phyloP scores from a whole-genome alignment of 35 echinoderm and acorn worm genomes.

The Apostichopus japonicus region DNA sequence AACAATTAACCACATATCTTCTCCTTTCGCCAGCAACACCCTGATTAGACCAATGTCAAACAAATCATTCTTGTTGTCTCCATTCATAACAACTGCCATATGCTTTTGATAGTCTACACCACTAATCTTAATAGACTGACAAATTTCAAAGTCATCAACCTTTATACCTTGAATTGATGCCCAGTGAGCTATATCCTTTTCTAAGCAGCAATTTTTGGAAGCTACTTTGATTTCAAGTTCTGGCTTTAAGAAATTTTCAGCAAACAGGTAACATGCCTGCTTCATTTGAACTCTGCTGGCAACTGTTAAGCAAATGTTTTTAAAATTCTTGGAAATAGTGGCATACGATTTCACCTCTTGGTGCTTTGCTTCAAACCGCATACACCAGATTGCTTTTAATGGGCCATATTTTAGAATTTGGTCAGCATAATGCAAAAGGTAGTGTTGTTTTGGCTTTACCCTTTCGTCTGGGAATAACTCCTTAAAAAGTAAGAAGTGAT shows the following conservation, averaged over 20 bases:
- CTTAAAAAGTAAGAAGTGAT: constrained; percentile 26
- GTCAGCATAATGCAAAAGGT: constrained; percentile 44
- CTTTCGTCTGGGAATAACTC: not conserved
- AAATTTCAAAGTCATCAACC: not conserved
- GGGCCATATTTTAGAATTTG: constrained; percentile 57
- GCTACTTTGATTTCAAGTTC: too few relatives aligned
- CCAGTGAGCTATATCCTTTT: constrained; percentile 19
- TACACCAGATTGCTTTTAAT: constrained; percentile 31
- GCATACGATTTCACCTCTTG: too few relatives aligned
- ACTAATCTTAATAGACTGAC: too few relatives aligned
- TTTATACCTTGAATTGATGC: not conserved
- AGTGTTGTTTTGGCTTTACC: constrained; percentile 59
- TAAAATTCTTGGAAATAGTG: not conserved
- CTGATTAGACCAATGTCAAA: too few relatives aligned
- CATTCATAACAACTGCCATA: too few relatives aligned
- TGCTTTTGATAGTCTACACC: not conserved
- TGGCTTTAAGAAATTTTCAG: too few relatives aligned
- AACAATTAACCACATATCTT: too few relatives aligned
- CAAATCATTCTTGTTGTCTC: too few relatives aligned
- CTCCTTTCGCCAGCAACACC: too few relatives aligned
- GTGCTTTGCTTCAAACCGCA: not conserved
- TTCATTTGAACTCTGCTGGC: too few relatives aligned
- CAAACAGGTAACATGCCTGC: too few relatives aligned
- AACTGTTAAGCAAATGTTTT: constrained; percentile 1
- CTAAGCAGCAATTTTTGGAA: too few relatives aligned